Evolutionary conservation across 2,888 invertebrate species (phyloP), one percentile per base, ranked within the genome.

Genomic region (Drosophila ochracea): DNA sequence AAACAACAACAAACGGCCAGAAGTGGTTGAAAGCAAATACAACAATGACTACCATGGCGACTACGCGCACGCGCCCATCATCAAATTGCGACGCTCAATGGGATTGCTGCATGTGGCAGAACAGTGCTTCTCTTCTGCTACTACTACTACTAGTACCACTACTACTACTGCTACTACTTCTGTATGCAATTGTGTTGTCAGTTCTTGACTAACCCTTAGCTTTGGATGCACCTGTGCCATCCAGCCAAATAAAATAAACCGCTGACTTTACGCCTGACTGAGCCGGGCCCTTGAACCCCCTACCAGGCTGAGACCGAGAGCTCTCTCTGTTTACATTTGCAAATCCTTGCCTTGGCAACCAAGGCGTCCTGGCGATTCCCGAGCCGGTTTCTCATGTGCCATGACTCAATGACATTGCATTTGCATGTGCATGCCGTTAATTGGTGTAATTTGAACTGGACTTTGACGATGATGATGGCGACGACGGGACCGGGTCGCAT

Each of bases 21-120:
- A 78, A 80, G 79, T 82, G 80, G 80, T 80, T 89, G 83, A 82
- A 89, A 85, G 82, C 83, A 80, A 75, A 84, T 82, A 89, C 82
- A 70, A 84, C 82, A 70, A 76, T 76, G 73, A 90, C 89, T 82
- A 75, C 90, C 78, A 76, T 87, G 69, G 80, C 74, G 76, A 87
- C 84, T 68, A 70, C 47, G 90, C 90, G 91, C 92, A 91, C 91
- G 92, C 91, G 91, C 91, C 91, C 91, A 78, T 74, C 80, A 83
- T 90, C 66, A 76, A 78, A 80, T 76, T 72, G 79, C 78, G 76
- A 78, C 80, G 73, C 83, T 78, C 74, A 80, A 78, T 80, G 88
- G 71, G 57, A 73, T 58, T 52, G 52, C 11, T 58, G 31, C 43
- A 43, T 25, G 31, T 47, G 41, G 54, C 30, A n/a, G 68, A 55